Percentiles rank a stretch among this genome's conserved stretches.
phyloP scores from a whole-genome alignment of 1,140 invertebrate species.

The Augochlora pura region DNA sequence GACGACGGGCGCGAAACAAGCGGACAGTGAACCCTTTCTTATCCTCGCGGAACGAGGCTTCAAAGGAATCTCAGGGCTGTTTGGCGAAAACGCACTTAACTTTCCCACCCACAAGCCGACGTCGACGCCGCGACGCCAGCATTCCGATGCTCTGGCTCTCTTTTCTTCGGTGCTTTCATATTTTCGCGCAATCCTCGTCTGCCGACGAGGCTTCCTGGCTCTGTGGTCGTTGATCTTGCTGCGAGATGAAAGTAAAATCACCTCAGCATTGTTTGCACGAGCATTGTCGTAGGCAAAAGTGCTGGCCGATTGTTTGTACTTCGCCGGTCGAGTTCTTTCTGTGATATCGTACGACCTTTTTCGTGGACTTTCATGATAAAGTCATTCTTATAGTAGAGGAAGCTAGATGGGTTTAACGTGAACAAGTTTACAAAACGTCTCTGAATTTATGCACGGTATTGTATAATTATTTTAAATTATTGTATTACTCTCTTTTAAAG shows the following conservation, averaged over 20 bases:
- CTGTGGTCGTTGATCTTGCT: constrained; percentile 49
- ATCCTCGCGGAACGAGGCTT: constrained; percentile 45
- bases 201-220: constrained; percentile 34
- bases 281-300: no score
- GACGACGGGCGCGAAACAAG: background rate
- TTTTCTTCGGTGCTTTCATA: constrained; percentile 25
- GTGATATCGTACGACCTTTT: no score
- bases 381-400: no score
- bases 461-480: no score
- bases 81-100: constrained; percentile 54
- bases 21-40: constrained; percentile 58
- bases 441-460: no score
- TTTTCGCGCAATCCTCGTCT: constrained; percentile 42
- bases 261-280: background rate
- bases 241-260: background rate
- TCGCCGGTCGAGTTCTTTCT: no score
- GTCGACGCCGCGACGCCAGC: background rate
- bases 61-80: constrained; percentile 56
- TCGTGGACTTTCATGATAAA: no score
- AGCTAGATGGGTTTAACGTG: no score
- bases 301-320: no score
- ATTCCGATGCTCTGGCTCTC: constrained; percentile 26
- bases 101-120: constrained; percentile 45
- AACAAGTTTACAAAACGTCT: no score
- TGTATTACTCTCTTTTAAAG: no score